Evolutionary conservation across 2,113 vertebrate genomes (phyloP).

Genomic region (Corapipo altera): DNA sequence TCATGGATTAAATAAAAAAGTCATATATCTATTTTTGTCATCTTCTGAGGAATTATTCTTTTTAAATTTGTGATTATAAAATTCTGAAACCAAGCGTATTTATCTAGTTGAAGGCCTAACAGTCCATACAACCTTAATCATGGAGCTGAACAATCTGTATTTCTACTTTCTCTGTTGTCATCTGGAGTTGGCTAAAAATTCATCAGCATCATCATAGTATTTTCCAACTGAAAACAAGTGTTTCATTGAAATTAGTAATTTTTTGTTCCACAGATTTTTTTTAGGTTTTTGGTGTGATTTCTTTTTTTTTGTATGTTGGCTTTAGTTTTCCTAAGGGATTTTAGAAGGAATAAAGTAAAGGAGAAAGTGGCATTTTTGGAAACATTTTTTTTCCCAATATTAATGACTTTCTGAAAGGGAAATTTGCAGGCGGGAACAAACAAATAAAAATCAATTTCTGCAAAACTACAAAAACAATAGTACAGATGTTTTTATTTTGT

Average conservation of each 20-base stretch:
- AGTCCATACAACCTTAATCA: not conserved
- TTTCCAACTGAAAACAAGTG: not conserved
- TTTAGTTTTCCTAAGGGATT: not conserved
- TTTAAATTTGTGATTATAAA: not conserved
- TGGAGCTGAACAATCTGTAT: not conserved
- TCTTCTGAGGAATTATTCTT: not conserved
- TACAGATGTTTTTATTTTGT: not conserved
- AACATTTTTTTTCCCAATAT: not conserved
- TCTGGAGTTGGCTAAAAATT: not conserved
- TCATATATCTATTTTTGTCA: not conserved
- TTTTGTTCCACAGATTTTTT: not conserved
- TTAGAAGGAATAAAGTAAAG: not conserved
- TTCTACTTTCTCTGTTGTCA: not conserved
- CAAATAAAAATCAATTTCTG: not conserved
- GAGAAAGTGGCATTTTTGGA: not conserved
- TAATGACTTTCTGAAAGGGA: not conserved
- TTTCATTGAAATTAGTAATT: not conserved
- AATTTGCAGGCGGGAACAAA: not conserved
- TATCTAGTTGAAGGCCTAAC: not conserved
- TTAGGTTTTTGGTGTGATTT: not conserved
- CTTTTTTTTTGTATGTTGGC: not conserved
- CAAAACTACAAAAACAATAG: not conserved
- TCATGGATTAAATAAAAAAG: not conserved
- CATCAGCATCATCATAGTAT: not conserved
- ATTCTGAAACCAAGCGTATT: not conserved